phyloP scores from a whole-genome alignment of 2,113 vertebrate species.

The Sinocyclocheilus maitianheensis region DNA sequence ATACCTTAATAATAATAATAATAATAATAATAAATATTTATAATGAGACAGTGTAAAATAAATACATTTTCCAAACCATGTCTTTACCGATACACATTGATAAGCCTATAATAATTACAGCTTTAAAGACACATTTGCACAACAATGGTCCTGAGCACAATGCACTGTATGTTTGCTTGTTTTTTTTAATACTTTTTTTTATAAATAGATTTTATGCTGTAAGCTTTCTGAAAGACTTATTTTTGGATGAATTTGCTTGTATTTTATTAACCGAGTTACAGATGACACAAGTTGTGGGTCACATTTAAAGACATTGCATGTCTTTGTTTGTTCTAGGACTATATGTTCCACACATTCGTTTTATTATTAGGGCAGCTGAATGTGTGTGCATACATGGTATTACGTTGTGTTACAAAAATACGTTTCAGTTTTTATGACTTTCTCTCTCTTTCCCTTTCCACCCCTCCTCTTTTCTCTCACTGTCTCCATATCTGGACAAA shows the following conservation, averaged over 20 bases:
- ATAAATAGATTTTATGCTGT: neutral
- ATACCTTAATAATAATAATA: neutral
- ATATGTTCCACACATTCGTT: slow-evolving; percentile 66
- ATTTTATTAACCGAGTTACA: slow-evolving; percentile 2
- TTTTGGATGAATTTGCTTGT: neutral
- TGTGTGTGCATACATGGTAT: neutral
- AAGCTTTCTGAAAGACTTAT: neutral
- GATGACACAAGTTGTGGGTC: neutral
- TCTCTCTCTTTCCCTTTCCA: neutral
- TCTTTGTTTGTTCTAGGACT: slow-evolving; percentile 70
- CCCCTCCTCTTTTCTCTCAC: neutral
- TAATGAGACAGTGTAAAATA: no score
- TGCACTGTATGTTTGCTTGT: neutral
- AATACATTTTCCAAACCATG: no score
- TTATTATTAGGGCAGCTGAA: slow-evolving; percentile 73
- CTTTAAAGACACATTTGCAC: no score
- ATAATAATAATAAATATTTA: no score
- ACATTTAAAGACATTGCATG: slow-evolving; percentile 55
- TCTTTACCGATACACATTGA: no score
- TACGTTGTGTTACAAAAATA: neutral
- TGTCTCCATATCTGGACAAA: neutral
- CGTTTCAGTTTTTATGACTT: neutral
- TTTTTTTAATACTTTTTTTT: neutral
- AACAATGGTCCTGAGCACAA: no score
- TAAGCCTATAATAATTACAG: no score